Evolutionary conservation across 2,888 invertebrate species (phyloP).

Genomic region (Spilarctia lutea): DNA sequence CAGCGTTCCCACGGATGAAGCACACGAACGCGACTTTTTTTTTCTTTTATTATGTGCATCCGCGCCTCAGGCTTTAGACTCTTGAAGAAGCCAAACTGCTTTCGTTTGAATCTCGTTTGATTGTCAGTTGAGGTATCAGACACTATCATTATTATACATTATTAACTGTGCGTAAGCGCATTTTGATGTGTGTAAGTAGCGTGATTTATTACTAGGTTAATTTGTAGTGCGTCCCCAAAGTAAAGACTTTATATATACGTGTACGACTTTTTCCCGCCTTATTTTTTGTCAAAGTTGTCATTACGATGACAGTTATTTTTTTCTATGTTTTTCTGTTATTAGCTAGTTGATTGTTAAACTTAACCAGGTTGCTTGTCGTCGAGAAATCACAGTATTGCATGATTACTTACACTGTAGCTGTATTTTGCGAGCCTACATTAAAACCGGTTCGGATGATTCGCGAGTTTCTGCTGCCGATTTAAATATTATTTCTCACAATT

Average conservation of each 20-base stretch:
- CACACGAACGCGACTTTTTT: slow-evolving; percentile 73
- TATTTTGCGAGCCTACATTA: slow-evolving; percentile 80
- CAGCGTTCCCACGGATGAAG: slow-evolving; percentile 79
- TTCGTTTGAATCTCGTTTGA: slow-evolving; percentile 79
- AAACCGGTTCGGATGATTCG: slow-evolving; percentile 77
- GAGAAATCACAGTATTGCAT: slow-evolving; percentile 53
- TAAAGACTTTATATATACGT: slow-evolving; percentile 55
- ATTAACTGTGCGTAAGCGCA: slow-evolving; percentile 77
- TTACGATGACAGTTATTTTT: slow-evolving; percentile 34
- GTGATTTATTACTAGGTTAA: slow-evolving; percentile 71
- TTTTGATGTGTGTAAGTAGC: slow-evolving; percentile 75
- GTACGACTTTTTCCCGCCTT: slow-evolving; percentile 47
- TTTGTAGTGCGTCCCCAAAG: slow-evolving; percentile 57
- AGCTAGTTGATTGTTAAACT: not conserved
- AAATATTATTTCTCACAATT: slow-evolving; percentile 37
- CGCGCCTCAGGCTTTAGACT: slow-evolving; percentile 74
- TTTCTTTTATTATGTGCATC: slow-evolving; percentile 67
- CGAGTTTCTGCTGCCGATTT: slow-evolving; percentile 56
- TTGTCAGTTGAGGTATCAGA: slow-evolving; percentile 66
- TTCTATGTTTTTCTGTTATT: slow-evolving; percentile 37
- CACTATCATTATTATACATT: slow-evolving; percentile 77
- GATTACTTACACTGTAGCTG: slow-evolving; percentile 58
- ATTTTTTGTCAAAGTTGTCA: slow-evolving; percentile 49
- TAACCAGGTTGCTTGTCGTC: slow-evolving; percentile 46
- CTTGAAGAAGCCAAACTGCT: slow-evolving; percentile 70